Conservation (phyloP, 1,140 invertebrate genomes). For the Calliopsis andreniformis region DNA sequence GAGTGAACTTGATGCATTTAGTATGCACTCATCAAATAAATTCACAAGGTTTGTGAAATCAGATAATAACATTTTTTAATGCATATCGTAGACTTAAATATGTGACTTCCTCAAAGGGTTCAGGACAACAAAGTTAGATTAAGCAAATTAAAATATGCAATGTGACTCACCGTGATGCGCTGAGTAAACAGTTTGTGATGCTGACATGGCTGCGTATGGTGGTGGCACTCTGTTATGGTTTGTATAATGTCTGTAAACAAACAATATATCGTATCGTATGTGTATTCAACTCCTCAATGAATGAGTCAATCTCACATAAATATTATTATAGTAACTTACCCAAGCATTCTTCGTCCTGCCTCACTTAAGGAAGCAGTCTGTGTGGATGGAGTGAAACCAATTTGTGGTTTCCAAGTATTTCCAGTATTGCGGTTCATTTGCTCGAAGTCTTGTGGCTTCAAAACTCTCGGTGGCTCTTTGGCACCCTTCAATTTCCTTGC, state of each 20-base stretch:
- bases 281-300: not conserved
- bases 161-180: conserved; percentile 66
- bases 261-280: conserved; percentile 33
- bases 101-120: too few relatives aligned
- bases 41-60: too few relatives aligned
- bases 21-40: too few relatives aligned
- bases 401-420: conserved; percentile 86
- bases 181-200: conserved; percentile 63
- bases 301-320: not conserved
- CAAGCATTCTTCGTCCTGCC: conserved; percentile 88
- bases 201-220: conserved; percentile 73
- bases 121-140: not conserved
- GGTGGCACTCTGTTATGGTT: conserved; percentile 61
- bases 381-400: conserved; percentile 86
- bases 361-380: conserved; percentile 84
- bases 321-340: conserved; percentile 56
- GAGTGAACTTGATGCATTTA: too few relatives aligned
- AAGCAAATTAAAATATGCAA: not conserved
- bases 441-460: conserved; percentile 91
- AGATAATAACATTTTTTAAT: too few relatives aligned
- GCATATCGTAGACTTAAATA: too few relatives aligned
- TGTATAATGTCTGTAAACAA: conserved; percentile 68
- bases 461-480: conserved; percentile 87
- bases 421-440: conserved; percentile 84
- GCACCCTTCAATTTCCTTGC: conserved; percentile 87